A percentile compares a stretch with the other conserved stretches of the same genome.
Conservation (phyloP, 2,113 vertebrate species). For the Pseudonaja textilis region DNA sequence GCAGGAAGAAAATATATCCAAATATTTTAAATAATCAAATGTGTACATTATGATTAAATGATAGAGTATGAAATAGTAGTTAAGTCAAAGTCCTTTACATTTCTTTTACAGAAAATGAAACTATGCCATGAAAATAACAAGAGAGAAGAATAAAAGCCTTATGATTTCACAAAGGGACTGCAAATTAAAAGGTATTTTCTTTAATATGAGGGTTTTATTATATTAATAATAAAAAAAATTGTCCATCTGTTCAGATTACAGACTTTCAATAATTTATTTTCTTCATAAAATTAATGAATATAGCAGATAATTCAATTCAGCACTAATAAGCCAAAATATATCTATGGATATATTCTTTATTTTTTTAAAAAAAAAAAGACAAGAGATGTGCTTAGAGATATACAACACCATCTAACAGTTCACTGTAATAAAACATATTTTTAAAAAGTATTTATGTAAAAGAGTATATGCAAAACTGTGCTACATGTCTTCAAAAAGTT, state of each 20-base stretch:
- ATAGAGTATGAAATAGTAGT: constrained; percentile 41
- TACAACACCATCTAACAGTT: background rate
- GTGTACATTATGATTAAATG: constrained; percentile 31
- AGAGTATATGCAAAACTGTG: background rate
- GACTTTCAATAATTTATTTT: constrained; percentile 16
- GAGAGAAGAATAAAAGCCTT: constrained; percentile 28
- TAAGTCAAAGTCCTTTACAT: constrained; percentile 28
- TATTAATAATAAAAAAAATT: background rate
- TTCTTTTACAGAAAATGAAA: constrained; percentile 30
- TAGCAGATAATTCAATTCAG: constrained; percentile 45
- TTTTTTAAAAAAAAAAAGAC: constrained; percentile 1
- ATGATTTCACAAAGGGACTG: background rate
- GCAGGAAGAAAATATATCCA: background rate
- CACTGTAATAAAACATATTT: background rate
- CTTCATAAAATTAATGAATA: constrained; percentile 60
- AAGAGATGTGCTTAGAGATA: background rate
- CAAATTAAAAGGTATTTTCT: constrained; percentile 11
- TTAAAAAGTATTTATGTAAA: background rate
- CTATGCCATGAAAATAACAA: constrained; percentile 24
- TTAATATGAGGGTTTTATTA: background rate
- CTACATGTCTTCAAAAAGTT: background rate
- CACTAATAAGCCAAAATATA: constrained; percentile 37
- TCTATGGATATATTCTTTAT: constrained; percentile 11
- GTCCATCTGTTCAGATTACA: constrained; percentile 13
- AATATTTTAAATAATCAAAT: background rate